These are phyloP conservation scores for Adineta ricciae DNA, from an alignment of 2,888 invertebrate genomes.

Conservation along the genomic window DNA sequence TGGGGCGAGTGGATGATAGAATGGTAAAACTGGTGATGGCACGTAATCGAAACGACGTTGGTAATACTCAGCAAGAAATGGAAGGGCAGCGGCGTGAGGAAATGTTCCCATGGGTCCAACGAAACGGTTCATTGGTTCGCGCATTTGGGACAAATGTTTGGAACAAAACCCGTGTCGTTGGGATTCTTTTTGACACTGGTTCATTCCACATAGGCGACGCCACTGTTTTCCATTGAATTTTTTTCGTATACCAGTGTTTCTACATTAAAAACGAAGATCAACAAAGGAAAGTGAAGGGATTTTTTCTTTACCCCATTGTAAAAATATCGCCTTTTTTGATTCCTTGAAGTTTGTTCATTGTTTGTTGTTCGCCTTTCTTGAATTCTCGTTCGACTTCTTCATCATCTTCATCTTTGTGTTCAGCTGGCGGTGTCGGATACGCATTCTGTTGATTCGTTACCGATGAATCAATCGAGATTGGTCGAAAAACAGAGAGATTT, in stretches of 20 bases:
- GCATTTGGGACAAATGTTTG: neutral
- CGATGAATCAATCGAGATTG: neutral
- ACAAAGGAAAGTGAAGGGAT: too few species aligned
- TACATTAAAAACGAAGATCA: neutral
- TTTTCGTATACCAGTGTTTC: neutral
- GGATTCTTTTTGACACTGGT: neutral
- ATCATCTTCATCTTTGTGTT: neutral
- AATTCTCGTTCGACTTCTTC: neutral
- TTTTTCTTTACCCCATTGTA: too few species aligned
- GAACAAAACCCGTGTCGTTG: neutral
- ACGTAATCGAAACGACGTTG: neutral
- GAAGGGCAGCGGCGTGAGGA: neutral
- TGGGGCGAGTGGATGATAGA: neutral
- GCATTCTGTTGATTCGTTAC: neutral
- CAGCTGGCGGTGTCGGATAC: neutral
- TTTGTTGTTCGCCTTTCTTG: neutral
- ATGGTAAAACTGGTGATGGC: neutral
- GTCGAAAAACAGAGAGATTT: neutral
- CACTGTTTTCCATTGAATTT: slow-evolving; percentile 3
- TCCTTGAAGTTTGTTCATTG: neutral
- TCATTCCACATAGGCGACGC: neutral
- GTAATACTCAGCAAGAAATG: neutral
- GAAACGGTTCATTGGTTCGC: neutral
- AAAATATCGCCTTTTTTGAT: too few species aligned
- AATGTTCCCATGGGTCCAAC: neutral